phyloP scores from a whole-genome alignment of 1,140 invertebrate genomes.

The Drosophila asahinai region DNA sequence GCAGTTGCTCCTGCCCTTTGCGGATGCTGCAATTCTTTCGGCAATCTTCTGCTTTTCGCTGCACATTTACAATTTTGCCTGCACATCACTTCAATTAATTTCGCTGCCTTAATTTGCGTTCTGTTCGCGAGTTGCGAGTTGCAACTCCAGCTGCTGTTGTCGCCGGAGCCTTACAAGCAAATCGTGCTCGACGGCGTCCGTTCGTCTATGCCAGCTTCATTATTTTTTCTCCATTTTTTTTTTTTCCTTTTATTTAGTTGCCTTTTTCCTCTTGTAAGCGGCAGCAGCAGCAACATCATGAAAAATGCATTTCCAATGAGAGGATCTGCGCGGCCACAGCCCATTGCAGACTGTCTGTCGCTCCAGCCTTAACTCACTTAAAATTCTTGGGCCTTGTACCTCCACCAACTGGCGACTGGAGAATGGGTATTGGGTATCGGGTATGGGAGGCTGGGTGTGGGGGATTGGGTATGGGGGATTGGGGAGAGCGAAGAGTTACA shows the following conservation, averaged over 20 bases:
- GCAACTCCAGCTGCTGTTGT: slow-evolving; percentile 45
- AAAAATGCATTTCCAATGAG: slow-evolving; percentile 84
- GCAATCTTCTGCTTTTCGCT: slow-evolving; percentile 34
- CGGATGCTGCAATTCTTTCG: slow-evolving; percentile 31
- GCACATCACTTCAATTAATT: slow-evolving; percentile 84
- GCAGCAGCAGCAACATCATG: slow-evolving; percentile 71
- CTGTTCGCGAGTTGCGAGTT: slow-evolving; percentile 44
- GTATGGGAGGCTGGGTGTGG: background rate
- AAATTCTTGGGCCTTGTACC: slow-evolving; percentile 79
- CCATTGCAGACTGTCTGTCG: slow-evolving; percentile 60
- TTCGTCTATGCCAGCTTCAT: slow-evolving; percentile 84
- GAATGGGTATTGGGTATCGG: slow-evolving; percentile 1
- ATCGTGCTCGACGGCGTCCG: slow-evolving; percentile 83
- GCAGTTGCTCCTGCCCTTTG: background rate
- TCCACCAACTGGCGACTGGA: slow-evolving; percentile 21
- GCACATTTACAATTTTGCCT: slow-evolving; percentile 61
- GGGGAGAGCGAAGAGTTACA: slow-evolving; percentile 41
- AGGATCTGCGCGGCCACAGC: slow-evolving; percentile 41
- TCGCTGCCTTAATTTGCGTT: slow-evolving; percentile 80
- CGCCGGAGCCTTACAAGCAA: slow-evolving; percentile 75
- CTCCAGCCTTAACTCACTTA: slow-evolving; percentile 75
- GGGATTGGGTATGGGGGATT: background rate
- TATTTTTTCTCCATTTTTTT: slow-evolving; percentile 65
- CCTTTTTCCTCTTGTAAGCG: slow-evolving; percentile 46
- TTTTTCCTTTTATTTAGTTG: background rate